A percentile compares a stretch with the other conserved stretches of the same genome.
phyloP scores from a whole-genome alignment of 1,140 invertebrate genomes.

The Tyrophagus putrescentiae region DNA sequence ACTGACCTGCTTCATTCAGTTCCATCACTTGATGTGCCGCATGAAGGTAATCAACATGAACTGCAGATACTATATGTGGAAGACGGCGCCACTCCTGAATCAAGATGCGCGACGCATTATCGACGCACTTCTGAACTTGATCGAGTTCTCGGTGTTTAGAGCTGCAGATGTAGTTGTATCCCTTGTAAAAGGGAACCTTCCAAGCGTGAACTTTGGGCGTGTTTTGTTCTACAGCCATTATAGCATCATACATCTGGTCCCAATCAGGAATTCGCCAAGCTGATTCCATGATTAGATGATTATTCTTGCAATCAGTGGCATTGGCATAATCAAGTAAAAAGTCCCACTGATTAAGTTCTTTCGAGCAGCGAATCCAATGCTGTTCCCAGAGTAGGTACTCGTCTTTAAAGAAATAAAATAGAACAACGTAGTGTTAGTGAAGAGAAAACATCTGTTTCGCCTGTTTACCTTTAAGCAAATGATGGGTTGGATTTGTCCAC shows the following conservation, averaged over 20 bases:
- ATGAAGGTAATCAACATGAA: conserved; percentile 75
- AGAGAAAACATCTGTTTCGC: conserved; percentile 31
- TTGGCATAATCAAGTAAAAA: conserved; percentile 64
- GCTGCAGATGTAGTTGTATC: conserved; percentile 79
- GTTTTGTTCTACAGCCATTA: conserved; percentile 71
- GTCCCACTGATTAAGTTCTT: conserved; percentile 94
- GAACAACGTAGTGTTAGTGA: no score
- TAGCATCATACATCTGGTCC: conserved; percentile 78
- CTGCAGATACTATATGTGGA: conserved; percentile 76
- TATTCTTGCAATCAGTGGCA: conserved; percentile 52
- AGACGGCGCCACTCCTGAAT: conserved; percentile 85
- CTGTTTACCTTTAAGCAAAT: neutral
- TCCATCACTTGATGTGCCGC: conserved; percentile 47
- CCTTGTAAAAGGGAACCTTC: conserved; percentile 79
- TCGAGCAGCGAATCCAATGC: conserved; percentile 82
- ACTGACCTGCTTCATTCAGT: conserved; percentile 85
- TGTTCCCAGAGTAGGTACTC: conserved; percentile 64
- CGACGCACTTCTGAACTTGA: conserved; percentile 72
- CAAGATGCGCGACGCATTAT: conserved; percentile 66
- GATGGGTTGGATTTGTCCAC: conserved; percentile 48
- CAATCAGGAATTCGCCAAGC: conserved; percentile 89
- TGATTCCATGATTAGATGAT: conserved; percentile 76
- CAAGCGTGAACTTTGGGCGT: conserved; percentile 76
- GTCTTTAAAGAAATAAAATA: conserved; percentile 40
- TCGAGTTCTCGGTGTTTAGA: conserved; percentile 64